phyloP scores from a whole-genome alignment of 2,113 vertebrate species.

The Nothocercus julius region DNA sequence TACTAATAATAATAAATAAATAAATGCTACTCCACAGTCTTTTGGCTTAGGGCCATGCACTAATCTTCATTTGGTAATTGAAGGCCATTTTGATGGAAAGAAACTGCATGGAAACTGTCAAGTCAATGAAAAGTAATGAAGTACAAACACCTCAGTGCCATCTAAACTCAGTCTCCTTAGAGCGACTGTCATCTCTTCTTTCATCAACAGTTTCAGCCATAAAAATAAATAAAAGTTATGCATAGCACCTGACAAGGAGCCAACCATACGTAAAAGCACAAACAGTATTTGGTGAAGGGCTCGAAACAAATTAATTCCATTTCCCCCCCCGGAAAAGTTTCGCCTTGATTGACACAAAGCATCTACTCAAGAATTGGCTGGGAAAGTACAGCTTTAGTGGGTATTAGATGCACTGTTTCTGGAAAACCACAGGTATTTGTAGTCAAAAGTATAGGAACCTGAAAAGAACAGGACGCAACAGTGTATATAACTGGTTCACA shows the following conservation, averaged over 20 bases:
- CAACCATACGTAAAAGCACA: background rate
- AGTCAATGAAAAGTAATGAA: conserved; percentile 44
- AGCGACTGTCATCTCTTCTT: conserved; percentile 33
- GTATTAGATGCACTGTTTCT: background rate
- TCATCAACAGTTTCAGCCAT: background rate
- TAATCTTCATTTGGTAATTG: conserved; percentile 13
- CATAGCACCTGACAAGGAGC: background rate
- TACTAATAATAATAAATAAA: background rate
- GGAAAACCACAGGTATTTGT: background rate
- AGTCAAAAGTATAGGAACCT: background rate
- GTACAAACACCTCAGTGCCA: conserved; percentile 3
- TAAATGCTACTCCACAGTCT: background rate
- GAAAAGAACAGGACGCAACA: background rate
- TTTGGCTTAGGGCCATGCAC: background rate
- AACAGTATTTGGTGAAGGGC: background rate
- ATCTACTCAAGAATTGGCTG: background rate
- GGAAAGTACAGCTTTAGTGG: background rate
- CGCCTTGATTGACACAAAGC: background rate
- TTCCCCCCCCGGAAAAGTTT: background rate
- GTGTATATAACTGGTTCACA: background rate
- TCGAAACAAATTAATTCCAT: background rate
- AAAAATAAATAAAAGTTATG: conserved; percentile 7
- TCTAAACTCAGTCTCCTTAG: background rate
- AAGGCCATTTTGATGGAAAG: background rate
- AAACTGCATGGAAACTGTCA: conserved; percentile 32